Base-by-base conservation (phyloP, 2,888 invertebrate species). In the Tetragonula carbonaria region DNA sequence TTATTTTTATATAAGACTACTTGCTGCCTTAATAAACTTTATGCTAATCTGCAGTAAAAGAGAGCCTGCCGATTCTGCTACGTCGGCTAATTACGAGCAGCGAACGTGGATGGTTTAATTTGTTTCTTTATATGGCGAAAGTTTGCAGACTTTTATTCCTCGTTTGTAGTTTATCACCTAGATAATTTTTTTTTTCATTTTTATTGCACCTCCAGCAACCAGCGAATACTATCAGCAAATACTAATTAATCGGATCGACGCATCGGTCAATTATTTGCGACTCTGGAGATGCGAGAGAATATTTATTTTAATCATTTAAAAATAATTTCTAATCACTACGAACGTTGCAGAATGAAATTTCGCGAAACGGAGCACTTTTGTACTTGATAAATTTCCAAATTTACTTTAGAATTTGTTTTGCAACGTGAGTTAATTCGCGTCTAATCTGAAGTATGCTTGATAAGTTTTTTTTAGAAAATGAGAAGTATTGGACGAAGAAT, bases 21-120 rank as follows among this genome's bases (percentile, higher is more conserved):
- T 70, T 8, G 65, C 28, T 63, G 67, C 68, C 63, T 79, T 45
- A 70, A 74, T 80, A 76, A 80, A 80, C 63, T 80, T 74, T 74
- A 45, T 59, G 79, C 45, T 80, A 68, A 80, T 80, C 74, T 70
- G 74, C 68, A n/a, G 62, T 55, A 70, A 80, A 80, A 74, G 68
- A 65, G 70, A 70, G 18, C 53, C 55, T 28, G 68, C 6, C 23
- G 63, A 74, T 80, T 74, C 21, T 74, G 74, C 63, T 80, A 70
- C 79, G 70, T n/a, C 55, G 23, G 79, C 79, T 80, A 80, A 80
- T 74, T 80, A 80, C 57, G 74, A 74, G 74, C 70, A 55, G 74
- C 79, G 55, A 80, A 55, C 53, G 74, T 18, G 38, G 63, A 74
- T 63, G 74, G 74, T 51, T 80, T 63, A 45, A 74, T 50, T 63